These are phyloP conservation scores for Andricus curvator DNA, from an alignment of 2,888 invertebrate species.

Conservation along the genomic window DNA sequence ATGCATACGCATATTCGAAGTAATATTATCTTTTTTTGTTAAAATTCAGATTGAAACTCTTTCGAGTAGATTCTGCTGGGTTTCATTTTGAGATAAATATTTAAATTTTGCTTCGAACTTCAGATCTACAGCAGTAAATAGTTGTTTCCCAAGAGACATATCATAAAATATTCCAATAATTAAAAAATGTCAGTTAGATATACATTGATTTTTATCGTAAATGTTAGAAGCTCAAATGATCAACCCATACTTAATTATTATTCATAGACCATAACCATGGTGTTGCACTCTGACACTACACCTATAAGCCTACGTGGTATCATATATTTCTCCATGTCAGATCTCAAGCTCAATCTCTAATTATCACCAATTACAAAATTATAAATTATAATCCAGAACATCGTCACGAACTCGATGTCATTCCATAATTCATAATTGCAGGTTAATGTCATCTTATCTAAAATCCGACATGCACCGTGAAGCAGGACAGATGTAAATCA, in stretches of 20 bases:
- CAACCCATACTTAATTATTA: too few species aligned
- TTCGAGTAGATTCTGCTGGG: too few species aligned
- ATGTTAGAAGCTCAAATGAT: background rate
- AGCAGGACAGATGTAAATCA: constrained; percentile 22
- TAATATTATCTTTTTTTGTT: too few species aligned
- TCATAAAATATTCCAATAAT: too few species aligned
- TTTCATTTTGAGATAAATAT: too few species aligned
- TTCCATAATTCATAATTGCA: constrained; percentile 26
- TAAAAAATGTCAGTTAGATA: too few species aligned
- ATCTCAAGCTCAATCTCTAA: background rate
- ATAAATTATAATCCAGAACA: background rate
- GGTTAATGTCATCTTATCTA: constrained; percentile 28
- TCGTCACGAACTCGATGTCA: constrained; percentile 1
- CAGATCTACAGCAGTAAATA: too few species aligned
- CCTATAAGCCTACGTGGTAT: background rate
- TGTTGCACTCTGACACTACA: constrained; percentile 12
- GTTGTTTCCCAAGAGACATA: too few species aligned
- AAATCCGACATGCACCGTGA: constrained; percentile 20
- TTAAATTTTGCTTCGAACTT: too few species aligned
- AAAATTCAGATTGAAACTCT: too few species aligned
- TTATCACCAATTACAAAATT: background rate
- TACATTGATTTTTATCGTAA: background rate
- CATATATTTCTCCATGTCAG: background rate
- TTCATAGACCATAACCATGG: background rate
- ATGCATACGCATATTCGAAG: too few species aligned